Evolutionary conservation across 2,888 invertebrate species (phyloP), one percentile per base, ranked within the genome.

Genomic region (Melanostoma scalare): DNA sequence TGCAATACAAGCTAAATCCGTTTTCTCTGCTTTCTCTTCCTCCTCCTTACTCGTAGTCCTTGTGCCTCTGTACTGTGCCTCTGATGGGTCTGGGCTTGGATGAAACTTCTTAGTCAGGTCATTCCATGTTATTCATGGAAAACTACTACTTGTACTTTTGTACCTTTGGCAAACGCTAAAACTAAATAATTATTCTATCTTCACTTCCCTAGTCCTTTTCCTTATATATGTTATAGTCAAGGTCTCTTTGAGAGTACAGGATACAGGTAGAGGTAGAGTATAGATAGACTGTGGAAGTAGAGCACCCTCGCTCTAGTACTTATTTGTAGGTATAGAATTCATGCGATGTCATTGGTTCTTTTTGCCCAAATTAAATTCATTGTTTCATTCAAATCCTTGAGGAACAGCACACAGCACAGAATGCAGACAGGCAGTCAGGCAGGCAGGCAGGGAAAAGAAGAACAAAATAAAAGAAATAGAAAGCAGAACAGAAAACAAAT

Each of bases 351-450:
- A 84, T 69, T 71, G 73, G 74, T 68, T 55, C 82, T 63, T 68
- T 82, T 74, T 63, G 58, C 56, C 46, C 53, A 84, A 84, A 84
- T 84, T 84, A 84, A 74, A 74, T 84, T 84, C 78, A 84, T 78
- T 84, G 78, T 84, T 78, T 69, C 69, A 78, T 78, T 69, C 65
- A 60, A 77, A 46, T 48, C 61, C 60, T 52, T 40, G 30, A 71
- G 50, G 61, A 63, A 53, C 20, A 30, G 9, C 20, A 31, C 30
- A 0, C 3, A 48, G 20, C 46, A 33, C 8, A 20, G 53, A 46
- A 65, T 44, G 36, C 2, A 52, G 61, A 20, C 20, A 20, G 20
- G 20, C 20, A 20, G 20, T 0, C 20, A 20, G 20, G 0, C 20
- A 20, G 20, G 20, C 20, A 20, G 20, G 46, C 53, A 55, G 38